Evolutionary conservation across 2,888 invertebrate species (phyloP).

Genomic region (Tyria jacobaeae): DNA sequence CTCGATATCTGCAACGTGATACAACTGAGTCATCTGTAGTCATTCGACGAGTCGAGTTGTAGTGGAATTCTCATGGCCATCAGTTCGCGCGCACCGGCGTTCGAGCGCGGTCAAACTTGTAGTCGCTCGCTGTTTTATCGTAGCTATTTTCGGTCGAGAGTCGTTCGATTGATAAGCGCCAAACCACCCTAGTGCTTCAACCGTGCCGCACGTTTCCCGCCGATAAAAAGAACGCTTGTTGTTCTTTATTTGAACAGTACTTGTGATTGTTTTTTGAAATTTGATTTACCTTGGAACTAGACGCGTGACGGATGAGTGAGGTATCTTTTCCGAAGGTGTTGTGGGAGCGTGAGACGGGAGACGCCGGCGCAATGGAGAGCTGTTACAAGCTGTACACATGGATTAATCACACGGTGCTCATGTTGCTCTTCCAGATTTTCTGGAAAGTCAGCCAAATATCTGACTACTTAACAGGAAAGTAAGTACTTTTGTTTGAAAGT

Average conservation of each 20-base stretch:
- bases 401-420: constrained; percentile 80
- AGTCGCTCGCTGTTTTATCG: constrained; percentile 53
- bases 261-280: constrained; percentile 8
- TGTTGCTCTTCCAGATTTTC: constrained; percentile 81
- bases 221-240: constrained; percentile 21
- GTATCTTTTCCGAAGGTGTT: constrained; percentile 73
- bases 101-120: constrained; percentile 70
- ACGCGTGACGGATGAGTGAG: constrained; percentile 79
- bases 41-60: constrained; percentile 61
- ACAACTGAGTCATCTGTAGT: constrained; percentile 80
- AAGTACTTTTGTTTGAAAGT: constrained; percentile 53
- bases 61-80: constrained; percentile 68
- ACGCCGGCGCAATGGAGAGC: constrained; percentile 77
- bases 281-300: constrained; percentile 62
- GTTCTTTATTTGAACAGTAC: constrained; percentile 30
- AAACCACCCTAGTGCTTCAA: constrained; percentile 62
- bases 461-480: constrained; percentile 80
- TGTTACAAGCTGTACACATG: constrained; percentile 81
- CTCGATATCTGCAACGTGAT: constrained; percentile 62
- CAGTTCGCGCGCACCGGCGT: constrained; percentile 79
- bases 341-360: constrained; percentile 70
- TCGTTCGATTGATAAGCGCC: constrained; percentile 62
- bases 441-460: constrained; percentile 84
- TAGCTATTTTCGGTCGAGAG: constrained; percentile 68
- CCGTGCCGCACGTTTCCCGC: constrained; percentile 54